Conservation (phyloP, 2,113 vertebrate species). For the Hypomesus transpacificus region DNA sequence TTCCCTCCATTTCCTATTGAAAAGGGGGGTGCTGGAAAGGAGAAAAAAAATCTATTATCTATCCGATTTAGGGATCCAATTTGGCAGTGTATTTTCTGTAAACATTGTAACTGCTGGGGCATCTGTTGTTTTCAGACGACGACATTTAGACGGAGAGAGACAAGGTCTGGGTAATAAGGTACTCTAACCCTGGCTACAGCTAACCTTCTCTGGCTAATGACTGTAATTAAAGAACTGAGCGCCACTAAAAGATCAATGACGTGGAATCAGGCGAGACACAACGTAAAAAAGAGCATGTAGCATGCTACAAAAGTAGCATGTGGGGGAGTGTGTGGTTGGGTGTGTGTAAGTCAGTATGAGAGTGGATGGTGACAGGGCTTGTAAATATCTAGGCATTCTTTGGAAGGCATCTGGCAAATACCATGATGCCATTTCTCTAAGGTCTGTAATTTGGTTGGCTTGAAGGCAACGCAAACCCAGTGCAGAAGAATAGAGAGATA, state of each 20-base stretch:
- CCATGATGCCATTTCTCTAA: conserved; percentile 57
- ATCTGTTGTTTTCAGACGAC: conserved; percentile 32
- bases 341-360: conserved; percentile 26
- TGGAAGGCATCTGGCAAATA: conserved; percentile 50
- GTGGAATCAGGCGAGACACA: conserved; percentile 44
- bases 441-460: conserved; percentile 51
- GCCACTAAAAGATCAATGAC: conserved; percentile 52
- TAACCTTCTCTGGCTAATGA: conserved; percentile 58
- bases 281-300: conserved; percentile 40
- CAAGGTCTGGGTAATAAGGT: conserved; percentile 56
- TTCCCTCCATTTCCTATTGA: conserved; percentile 40
- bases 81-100: conserved; percentile 52
- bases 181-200: conserved; percentile 56
- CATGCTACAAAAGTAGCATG: conserved; percentile 38
- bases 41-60: conserved; percentile 38
- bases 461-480: conserved; percentile 26
- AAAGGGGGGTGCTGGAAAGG: conserved; percentile 16
- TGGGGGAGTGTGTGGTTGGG: conserved; percentile 29
- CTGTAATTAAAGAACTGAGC: conserved; percentile 66
- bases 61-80: conserved; percentile 48
- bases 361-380: conserved; percentile 33
- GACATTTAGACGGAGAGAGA: conserved; percentile 20
- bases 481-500: neutral
- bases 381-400: conserved; percentile 64
- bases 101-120: conserved; percentile 45